A percentile compares a stretch with the other conserved stretches of the same genome.
Evolutionary conservation across 2,797 vertebrate species (phyloP).

Genomic region (Oryzias dopingdopingensis): DNA sequence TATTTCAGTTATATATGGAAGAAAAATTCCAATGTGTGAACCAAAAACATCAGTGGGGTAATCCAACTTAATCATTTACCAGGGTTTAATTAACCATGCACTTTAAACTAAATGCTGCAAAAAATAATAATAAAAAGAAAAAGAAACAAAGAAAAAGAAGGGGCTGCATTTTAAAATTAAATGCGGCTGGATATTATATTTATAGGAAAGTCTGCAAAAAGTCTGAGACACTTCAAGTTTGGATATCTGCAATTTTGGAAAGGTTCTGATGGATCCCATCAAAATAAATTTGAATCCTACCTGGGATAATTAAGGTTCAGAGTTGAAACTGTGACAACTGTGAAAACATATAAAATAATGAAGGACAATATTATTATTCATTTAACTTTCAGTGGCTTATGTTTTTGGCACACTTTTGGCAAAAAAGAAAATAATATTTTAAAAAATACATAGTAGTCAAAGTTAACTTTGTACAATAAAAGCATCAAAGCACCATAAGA

Average conservation of each 20-base stretch:
- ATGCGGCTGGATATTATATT: background rate
- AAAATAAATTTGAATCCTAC: too few relatives aligned
- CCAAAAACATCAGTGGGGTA: constrained; percentile 2
- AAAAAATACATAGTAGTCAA: constrained; percentile 60
- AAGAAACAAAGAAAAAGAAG: too few relatives aligned
- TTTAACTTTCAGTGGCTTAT: background rate
- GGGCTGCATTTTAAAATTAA: background rate
- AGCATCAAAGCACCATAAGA: constrained; percentile 17
- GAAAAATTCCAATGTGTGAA: constrained; percentile 4
- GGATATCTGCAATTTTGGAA: background rate
- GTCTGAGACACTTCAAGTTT: background rate
- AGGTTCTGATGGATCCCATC: background rate
- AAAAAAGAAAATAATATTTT: constrained; percentile 15
- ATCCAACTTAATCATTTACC: background rate
- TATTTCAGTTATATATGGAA: constrained; percentile 16
- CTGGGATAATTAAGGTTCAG: too few relatives aligned
- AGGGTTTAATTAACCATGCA: background rate
- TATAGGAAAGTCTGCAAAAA: constrained; percentile 8
- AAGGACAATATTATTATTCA: background rate
- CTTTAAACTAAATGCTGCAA: too few relatives aligned
- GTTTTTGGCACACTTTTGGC: background rate
- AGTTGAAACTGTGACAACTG: too few relatives aligned
- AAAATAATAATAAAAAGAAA: too few relatives aligned
- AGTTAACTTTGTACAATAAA: constrained; percentile 45
- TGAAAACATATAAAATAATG: background rate